phyloP scores from a whole-genome alignment of 92 coral and sea anemone species.

The Siderastrea siderea region DNA sequence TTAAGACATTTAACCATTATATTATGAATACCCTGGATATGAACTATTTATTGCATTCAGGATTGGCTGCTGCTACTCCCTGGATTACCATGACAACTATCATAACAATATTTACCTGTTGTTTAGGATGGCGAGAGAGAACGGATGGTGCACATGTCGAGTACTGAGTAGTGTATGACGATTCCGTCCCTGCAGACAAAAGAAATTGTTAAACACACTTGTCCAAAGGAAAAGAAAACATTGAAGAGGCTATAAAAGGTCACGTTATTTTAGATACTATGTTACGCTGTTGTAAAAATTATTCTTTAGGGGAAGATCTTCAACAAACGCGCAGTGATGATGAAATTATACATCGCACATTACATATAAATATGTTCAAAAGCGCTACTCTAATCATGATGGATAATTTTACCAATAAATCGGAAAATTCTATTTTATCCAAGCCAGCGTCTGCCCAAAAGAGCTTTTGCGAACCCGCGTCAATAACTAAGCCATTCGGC shows the following conservation, averaged over 20 bases:
- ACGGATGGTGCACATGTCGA: conserved; percentile 74
- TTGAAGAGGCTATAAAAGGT: no score
- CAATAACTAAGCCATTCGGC: conserved; percentile 94
- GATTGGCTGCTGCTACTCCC: no score
- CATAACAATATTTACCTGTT: conserved; percentile 59
- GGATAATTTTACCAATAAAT: conserved; percentile 51
- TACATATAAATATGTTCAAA: no score
- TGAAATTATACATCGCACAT: no score
- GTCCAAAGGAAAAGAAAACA: neutral
- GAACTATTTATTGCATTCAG: no score
- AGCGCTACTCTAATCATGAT: no score
- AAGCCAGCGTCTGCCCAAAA: conserved; percentile 96
- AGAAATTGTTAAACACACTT: neutral
- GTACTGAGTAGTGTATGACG: conserved; percentile 52
- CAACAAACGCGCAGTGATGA: no score
- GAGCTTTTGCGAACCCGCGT: conserved; percentile 59
- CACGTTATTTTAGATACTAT: no score
- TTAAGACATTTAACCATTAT: no score
- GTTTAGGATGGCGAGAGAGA: conserved; percentile 77
- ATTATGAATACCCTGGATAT: no score
- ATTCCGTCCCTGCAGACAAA: conserved; percentile 47
- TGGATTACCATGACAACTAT: neutral
- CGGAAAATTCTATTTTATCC: conserved; percentile 86
- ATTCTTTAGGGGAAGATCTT: no score
- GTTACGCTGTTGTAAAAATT: no score